A percentile compares a stretch with the other conserved stretches of the same genome.
Evolutionary conservation across 1,140 invertebrate species (phyloP).

Genomic region (Zaprionus tsacasi): DNA sequence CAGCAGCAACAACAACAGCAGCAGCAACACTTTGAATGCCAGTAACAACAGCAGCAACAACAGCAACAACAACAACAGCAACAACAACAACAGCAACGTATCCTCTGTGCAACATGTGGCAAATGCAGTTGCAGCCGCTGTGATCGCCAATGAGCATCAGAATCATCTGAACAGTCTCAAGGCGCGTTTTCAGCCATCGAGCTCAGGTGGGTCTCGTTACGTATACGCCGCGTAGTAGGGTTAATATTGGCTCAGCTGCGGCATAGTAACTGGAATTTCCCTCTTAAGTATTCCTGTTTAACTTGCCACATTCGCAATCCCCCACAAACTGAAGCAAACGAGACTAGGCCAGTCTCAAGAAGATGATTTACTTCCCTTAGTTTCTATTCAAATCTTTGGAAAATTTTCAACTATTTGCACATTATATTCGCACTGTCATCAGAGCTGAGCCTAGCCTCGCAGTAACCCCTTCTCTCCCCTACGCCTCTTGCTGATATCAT

Average conservation of each 20-base stretch:
- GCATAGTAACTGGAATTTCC: background rate
- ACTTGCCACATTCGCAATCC: background rate
- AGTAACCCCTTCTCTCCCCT: background rate
- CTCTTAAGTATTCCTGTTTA: background rate
- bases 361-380: background rate
- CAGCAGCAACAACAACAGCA: slow-evolving; percentile 16
- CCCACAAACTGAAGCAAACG: background rate
- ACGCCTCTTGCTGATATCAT: slow-evolving; percentile 39
- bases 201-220: slow-evolving; percentile 60
- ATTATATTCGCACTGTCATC: slow-evolving; percentile 1
- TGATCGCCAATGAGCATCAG: slow-evolving; percentile 78
- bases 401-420: background rate
- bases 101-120: slow-evolving; percentile 78
- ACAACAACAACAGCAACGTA: slow-evolving; percentile 48
- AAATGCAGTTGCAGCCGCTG: slow-evolving; percentile 75
- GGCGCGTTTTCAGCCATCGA: slow-evolving; percentile 70
- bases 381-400: background rate
- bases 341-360: background rate
- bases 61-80: slow-evolving; percentile 35
- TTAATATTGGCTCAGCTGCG: background rate
- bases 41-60: slow-evolving; percentile 25
- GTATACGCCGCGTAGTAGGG: background rate
- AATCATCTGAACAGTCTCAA: slow-evolving; percentile 76
- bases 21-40: background rate
- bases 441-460: background rate